These are phyloP conservation scores for Mesorhabditis belari DNA, from an alignment of 2,888 invertebrate species.

Conservation along the genomic window DNA sequence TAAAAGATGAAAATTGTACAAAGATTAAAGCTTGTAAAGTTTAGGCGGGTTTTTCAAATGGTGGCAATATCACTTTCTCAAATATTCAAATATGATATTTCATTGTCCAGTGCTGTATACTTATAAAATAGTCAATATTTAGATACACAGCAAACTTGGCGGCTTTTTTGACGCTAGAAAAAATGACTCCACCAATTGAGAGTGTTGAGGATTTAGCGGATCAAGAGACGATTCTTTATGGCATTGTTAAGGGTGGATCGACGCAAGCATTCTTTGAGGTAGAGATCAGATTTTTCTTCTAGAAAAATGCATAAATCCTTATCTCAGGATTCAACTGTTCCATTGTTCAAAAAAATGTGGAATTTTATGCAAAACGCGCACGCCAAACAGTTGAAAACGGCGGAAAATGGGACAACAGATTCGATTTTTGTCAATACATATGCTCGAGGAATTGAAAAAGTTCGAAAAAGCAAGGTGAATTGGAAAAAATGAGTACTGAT, in stretches of 20 bases:
- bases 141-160: slow-evolving; percentile 87
- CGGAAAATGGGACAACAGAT: slow-evolving; percentile 4
- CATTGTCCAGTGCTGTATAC: too few relatives aligned
- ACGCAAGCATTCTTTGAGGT: slow-evolving; percentile 80
- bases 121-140: neutral
- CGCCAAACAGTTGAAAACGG: slow-evolving; percentile 58
- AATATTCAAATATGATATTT: too few relatives aligned
- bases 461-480: slow-evolving; percentile 42
- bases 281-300: neutral
- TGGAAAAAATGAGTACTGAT: neutral
- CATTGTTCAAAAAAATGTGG: slow-evolving; percentile 84
- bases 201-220: slow-evolving; percentile 81
- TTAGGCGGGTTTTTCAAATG: too few relatives aligned
- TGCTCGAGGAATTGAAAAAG: slow-evolving; percentile 52
- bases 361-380: slow-evolving; percentile 73
- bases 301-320: neutral
- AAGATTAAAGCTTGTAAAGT: too few relatives aligned
- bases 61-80: too few relatives aligned
- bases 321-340: slow-evolving; percentile 74
- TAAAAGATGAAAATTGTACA: too few relatives aligned
- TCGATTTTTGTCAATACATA: slow-evolving; percentile 59
- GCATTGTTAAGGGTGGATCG: slow-evolving; percentile 69
- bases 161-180: slow-evolving; percentile 81
- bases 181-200: slow-evolving; percentile 83
- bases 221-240: slow-evolving; percentile 86